A percentile compares a stretch with the other conserved stretches of the same genome.
These are phyloP conservation scores for Leptosomus discolor DNA, from an alignment of 2,113 vertebrate species.

Conservation along the genomic window DNA sequence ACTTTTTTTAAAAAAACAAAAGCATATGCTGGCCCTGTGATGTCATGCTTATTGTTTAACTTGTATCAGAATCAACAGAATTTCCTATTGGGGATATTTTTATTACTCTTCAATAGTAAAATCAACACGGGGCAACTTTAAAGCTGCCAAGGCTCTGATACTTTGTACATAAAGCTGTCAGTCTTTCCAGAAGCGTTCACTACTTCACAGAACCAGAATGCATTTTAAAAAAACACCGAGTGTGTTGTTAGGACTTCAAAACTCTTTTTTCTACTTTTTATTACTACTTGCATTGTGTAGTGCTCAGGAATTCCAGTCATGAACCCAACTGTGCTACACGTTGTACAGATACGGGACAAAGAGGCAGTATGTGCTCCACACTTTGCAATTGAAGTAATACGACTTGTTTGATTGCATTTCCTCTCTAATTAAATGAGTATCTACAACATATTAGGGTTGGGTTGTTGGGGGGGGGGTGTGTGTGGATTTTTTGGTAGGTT, in stretches of 20 bases:
- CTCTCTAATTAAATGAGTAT: background rate
- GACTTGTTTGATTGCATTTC: background rate
- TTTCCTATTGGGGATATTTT: background rate
- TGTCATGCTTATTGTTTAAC: background rate
- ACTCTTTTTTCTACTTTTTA: background rate
- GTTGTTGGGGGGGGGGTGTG: accelerated
- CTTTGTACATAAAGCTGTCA: background rate
- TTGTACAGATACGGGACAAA: background rate
- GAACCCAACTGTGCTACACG: background rate
- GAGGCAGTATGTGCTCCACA: background rate
- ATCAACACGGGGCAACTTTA: background rate
- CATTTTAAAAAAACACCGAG: background rate
- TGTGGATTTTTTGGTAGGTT: background rate
- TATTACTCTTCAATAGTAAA: background rate
- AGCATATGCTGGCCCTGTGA: background rate
- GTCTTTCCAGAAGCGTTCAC: background rate
- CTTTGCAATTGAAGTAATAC: background rate
- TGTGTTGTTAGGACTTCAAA: background rate
- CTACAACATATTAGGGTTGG: background rate
- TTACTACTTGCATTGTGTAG: background rate
- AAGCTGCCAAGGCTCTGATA: background rate
- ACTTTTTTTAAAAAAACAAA: background rate
- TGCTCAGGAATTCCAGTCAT: background rate
- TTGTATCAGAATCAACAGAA: background rate
- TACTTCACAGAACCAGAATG: background rate